These are phyloP conservation scores for Myzus persicae DNA, from an alignment of 1,140 invertebrate species.

Conservation along the genomic window DNA sequence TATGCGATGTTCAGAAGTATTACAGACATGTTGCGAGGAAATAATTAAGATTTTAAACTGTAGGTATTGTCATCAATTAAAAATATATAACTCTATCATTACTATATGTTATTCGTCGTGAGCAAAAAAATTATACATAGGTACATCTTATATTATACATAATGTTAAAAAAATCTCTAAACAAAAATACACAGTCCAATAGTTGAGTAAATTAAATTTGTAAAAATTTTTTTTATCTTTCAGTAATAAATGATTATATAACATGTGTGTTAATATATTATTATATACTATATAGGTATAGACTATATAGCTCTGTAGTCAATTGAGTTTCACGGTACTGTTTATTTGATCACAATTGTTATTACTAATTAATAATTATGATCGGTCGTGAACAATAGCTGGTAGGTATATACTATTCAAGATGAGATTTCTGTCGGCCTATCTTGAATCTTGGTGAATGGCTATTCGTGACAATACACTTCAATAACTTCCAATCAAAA, in stretches of 20 bases:
- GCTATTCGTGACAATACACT: slow-evolving; percentile 25
- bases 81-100: background rate
- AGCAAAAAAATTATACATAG: background rate
- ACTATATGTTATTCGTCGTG: background rate
- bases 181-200: background rate
- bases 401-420: background rate
- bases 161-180: too few relatives aligned
- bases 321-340: too few relatives aligned
- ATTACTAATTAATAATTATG: background rate
- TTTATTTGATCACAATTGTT: background rate
- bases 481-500: background rate
- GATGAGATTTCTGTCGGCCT: background rate
- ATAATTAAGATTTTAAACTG: background rate
- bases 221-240: background rate
- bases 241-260: background rate
- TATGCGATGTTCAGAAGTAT: too few relatives aligned
- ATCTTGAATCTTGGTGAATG: background rate
- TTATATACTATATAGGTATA: background rate
- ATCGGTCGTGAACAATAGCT: background rate
- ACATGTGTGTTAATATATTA: background rate
- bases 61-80: background rate
- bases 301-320: too few relatives aligned
- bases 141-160: too few relatives aligned
- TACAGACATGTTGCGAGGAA: background rate
- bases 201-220: background rate